Conservation (phyloP, 2,797 vertebrate species). For the Hipposideros larvatus region DNA sequence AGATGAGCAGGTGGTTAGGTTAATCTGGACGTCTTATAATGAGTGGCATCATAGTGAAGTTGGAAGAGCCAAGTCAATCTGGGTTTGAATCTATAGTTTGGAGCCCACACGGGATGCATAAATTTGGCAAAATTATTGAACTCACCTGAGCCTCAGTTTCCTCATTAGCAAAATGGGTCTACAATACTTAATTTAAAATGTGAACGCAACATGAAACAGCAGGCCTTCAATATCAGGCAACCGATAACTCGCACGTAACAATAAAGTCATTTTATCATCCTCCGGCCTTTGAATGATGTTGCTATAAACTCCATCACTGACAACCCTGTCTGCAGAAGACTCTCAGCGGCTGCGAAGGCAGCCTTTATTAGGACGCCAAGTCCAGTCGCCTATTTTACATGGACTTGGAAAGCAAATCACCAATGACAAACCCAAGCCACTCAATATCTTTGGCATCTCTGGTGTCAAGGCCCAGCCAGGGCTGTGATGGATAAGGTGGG, state of each 20-base stretch:
- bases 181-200: background rate
- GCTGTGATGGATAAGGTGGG: constrained; percentile 71
- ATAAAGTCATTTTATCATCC: background rate
- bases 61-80: background rate
- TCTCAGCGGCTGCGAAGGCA: constrained; percentile 72
- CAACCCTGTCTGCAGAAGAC: constrained; percentile 67
- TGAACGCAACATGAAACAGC: background rate
- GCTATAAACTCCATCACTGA: background rate
- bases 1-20: background rate
- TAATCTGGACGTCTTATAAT: background rate
- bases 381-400: constrained; percentile 68
- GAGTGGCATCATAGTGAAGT: background rate
- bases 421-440: background rate
- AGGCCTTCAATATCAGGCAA: background rate
- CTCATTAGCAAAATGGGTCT: background rate
- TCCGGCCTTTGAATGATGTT: background rate
- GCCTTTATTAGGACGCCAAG: constrained; percentile 80
- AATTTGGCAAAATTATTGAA: background rate
- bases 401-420: constrained; percentile 74
- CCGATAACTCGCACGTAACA: background rate
- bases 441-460: constrained; percentile 68
- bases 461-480: constrained; percentile 68
- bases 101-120: background rate
- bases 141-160: background rate
- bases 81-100: background rate